Evolutionary conservation across 2,113 vertebrate genomes (phyloP).

Genomic region (Pagrus major): DNA sequence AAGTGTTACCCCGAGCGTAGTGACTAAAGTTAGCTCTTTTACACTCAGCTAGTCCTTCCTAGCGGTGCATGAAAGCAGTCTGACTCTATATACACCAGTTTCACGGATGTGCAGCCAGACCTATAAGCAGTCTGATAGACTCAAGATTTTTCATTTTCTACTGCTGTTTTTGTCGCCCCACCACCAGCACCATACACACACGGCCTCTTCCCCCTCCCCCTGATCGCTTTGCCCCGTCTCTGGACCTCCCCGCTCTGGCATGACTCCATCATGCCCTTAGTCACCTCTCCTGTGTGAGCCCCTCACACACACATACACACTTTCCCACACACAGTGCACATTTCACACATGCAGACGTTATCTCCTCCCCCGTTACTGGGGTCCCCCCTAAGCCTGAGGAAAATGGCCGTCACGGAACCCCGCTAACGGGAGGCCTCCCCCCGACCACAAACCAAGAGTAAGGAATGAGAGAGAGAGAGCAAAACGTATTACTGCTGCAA

Average conservation of each 20-base stretch:
- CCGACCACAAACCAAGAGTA: slow-evolving; percentile 76
- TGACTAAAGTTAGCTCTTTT: slow-evolving; percentile 13
- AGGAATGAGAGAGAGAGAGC: slow-evolving; percentile 64
- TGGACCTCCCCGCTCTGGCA: slow-evolving; percentile 83
- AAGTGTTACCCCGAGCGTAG: slow-evolving; percentile 49
- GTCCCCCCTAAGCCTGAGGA: slow-evolving; percentile 77
- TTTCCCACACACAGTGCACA: slow-evolving; percentile 72
- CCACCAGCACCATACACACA: slow-evolving; percentile 34
- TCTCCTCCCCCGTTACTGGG: slow-evolving; percentile 62
- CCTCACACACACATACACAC: slow-evolving; percentile 53
- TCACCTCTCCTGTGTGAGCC: slow-evolving; percentile 71
- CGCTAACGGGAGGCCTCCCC: slow-evolving; percentile 78
- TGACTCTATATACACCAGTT: slow-evolving; percentile 46
- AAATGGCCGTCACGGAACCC: slow-evolving; percentile 81
- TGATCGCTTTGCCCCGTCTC: slow-evolving; percentile 70
- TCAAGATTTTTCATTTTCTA: slow-evolving; percentile 53
- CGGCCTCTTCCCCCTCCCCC: slow-evolving; percentile 18
- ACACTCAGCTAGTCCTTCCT: slow-evolving; percentile 17
- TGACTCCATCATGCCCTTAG: slow-evolving; percentile 79
- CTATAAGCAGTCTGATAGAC: slow-evolving; percentile 46
- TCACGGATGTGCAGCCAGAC: slow-evolving; percentile 49
- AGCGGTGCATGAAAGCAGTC: slow-evolving; percentile 50
- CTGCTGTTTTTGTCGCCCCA: slow-evolving; percentile 55
- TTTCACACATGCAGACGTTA: slow-evolving; percentile 70
- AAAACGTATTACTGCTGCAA: slow-evolving; percentile 75